These are phyloP conservation scores for Plecotus auritus DNA, from an alignment of 2,113 vertebrate genomes.

Conservation along the genomic window DNA sequence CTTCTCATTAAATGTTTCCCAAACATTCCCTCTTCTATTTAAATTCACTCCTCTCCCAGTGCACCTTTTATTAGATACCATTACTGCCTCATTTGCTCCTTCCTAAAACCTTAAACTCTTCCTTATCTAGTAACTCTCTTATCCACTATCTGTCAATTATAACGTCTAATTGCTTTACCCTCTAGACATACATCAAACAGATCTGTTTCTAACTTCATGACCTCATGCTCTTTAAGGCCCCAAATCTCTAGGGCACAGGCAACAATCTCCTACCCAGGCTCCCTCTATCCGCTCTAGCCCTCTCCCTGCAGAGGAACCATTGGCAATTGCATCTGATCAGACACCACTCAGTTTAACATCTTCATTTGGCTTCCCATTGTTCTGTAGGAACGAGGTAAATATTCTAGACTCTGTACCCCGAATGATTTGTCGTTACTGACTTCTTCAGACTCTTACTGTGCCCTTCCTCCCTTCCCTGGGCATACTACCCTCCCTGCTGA, in stretches of 20 bases:
- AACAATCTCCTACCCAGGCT: neutral
- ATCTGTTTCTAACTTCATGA: neutral
- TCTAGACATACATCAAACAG: neutral
- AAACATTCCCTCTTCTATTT: neutral
- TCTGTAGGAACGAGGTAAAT: neutral
- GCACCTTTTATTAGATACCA: neutral
- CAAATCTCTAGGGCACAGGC: neutral
- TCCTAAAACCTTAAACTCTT: neutral
- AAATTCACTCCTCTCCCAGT: neutral
- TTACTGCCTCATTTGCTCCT: neutral
- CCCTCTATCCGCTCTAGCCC: neutral
- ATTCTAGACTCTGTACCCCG: neutral
- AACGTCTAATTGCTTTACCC: neutral
- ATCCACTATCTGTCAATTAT: neutral
- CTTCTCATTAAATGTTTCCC: neutral
- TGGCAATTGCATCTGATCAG: neutral
- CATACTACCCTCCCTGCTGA: rapidly evolving
- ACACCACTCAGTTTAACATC: neutral
- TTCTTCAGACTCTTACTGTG: neutral
- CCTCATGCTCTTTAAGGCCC: rapidly evolving
- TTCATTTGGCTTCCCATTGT: neutral
- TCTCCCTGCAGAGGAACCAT: neutral
- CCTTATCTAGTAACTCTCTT: neutral
- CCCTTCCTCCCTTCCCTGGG: neutral
- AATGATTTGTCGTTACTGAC: neutral